These are phyloP conservation scores for Climacteris rufus DNA, from an alignment of 2,113 vertebrate genomes.

Conservation along the genomic window DNA sequence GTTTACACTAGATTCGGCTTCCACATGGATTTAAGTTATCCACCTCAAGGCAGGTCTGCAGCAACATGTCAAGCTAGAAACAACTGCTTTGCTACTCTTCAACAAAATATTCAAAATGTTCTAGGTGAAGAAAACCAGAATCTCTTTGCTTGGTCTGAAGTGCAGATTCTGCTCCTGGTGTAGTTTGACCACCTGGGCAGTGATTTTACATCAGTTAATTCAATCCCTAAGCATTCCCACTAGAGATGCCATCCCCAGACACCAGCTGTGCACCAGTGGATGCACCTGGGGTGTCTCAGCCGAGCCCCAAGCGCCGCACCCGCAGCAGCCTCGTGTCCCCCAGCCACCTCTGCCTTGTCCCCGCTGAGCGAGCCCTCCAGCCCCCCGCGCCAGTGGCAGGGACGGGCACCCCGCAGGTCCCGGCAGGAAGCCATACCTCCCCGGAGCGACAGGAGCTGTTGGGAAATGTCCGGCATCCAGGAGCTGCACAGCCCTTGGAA, in stretches of 20 bases:
- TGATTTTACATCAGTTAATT: background rate
- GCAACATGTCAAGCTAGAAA: background rate
- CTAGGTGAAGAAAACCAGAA: background rate
- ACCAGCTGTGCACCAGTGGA: rapidly evolving
- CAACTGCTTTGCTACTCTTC: background rate
- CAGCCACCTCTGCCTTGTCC: background rate
- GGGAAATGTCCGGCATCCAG: background rate
- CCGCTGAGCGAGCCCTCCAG: background rate
- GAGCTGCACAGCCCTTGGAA: background rate
- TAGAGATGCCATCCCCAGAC: no score
- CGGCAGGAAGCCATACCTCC: background rate
- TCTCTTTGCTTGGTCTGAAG: background rate
- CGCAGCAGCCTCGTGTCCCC: rapidly evolving
- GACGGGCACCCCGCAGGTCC: rapidly evolving
- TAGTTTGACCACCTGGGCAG: background rate
- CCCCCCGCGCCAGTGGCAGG: rapidly evolving
- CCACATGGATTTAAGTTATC: background rate
- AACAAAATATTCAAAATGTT: background rate
- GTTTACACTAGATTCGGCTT: background rate
- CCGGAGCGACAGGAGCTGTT: background rate
- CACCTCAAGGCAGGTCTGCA: rapidly evolving
- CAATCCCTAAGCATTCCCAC: background rate
- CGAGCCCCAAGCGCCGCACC: rapidly evolving
- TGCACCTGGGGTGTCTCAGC: background rate
- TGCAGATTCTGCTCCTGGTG: background rate